These are phyloP conservation scores for Lophius piscatorius DNA, from an alignment of 2,113 vertebrate species.

Conservation along the genomic window DNA sequence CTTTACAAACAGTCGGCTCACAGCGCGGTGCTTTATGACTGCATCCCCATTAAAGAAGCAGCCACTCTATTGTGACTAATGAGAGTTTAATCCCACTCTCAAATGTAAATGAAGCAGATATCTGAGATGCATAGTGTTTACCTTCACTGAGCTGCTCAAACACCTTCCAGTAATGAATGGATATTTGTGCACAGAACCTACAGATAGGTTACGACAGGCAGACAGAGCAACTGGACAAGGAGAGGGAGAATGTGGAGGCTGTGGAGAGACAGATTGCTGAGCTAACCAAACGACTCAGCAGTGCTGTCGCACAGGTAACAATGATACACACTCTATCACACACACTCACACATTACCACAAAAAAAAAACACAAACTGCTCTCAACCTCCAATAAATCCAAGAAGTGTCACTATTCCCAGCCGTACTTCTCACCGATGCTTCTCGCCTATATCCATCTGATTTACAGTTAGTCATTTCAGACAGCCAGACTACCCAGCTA, in stretches of 20 bases:
- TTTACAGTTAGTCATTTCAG: slow-evolving; percentile 64
- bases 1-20: slow-evolving; percentile 46
- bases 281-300: slow-evolving; percentile 85
- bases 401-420: slow-evolving; percentile 42
- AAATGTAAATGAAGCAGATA: slow-evolving; percentile 42
- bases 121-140: slow-evolving; percentile 57
- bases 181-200: slow-evolving; percentile 84
- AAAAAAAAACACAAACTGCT: slow-evolving; percentile 45
- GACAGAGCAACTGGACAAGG: slow-evolving; percentile 90
- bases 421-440: slow-evolving; percentile 46
- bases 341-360: slow-evolving; percentile 14
- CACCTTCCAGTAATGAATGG: slow-evolving; percentile 38
- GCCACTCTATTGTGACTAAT: slow-evolving; percentile 66
- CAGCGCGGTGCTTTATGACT: slow-evolving; percentile 47
- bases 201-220: slow-evolving; percentile 92
- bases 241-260: slow-evolving; percentile 82
- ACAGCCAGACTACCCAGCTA: slow-evolving; percentile 33
- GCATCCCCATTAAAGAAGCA: slow-evolving; percentile 47
- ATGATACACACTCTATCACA: slow-evolving; percentile 47
- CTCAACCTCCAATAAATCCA: slow-evolving; percentile 57
- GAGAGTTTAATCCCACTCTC: slow-evolving; percentile 35
- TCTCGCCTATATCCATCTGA: slow-evolving; percentile 50
- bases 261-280: slow-evolving; percentile 88
- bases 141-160: slow-evolving; percentile 38
- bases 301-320: slow-evolving; percentile 85